These are phyloP conservation scores for Chloroclysta siterata DNA, from an alignment of 2,888 invertebrate genomes.

Conservation along the genomic window DNA sequence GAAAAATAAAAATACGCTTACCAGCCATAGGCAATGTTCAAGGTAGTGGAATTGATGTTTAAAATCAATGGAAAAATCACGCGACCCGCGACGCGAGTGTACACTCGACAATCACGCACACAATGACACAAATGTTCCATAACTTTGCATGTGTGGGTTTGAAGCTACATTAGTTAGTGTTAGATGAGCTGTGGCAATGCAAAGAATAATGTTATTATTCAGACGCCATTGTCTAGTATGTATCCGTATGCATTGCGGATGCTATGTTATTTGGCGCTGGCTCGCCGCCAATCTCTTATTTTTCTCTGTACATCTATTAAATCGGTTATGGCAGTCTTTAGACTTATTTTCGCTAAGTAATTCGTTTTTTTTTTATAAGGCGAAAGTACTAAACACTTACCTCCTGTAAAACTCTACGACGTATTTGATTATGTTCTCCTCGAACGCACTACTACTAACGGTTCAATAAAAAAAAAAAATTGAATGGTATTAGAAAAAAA, in stretches of 20 bases:
- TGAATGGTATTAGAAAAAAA: no score
- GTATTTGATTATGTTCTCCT: no score
- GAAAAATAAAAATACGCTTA: constrained; percentile 56
- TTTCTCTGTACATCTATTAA: not conserved
- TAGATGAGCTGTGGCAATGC: constrained; percentile 64
- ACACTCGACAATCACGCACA: constrained; percentile 67
- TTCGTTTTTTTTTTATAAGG: not conserved
- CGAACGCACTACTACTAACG: no score
- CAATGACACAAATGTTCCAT: constrained; percentile 52
- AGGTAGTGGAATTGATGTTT: constrained; percentile 60
- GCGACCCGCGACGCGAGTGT: constrained; percentile 65
- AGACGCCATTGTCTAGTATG: constrained; percentile 53
- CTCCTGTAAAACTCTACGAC: no score
- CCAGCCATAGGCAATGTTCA: constrained; percentile 76
- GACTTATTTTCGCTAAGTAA: not conserved
- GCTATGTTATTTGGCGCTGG: constrained; percentile 57
- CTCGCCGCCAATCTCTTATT: constrained; percentile 44
- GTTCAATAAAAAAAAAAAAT: no score
- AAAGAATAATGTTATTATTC: constrained; percentile 70
- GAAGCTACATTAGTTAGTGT: constrained; percentile 50
- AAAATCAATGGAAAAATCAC: constrained; percentile 80
- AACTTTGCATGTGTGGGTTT: constrained; percentile 51
- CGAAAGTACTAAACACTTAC: no score
- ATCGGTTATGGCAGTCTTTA: not conserved
- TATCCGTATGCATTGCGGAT: constrained; percentile 52